A percentile compares a stretch with the other conserved stretches of the same genome.
Evolutionary conservation across 2,888 invertebrate species (phyloP).

Genomic region (Eristalinus sepulchralis): DNA sequence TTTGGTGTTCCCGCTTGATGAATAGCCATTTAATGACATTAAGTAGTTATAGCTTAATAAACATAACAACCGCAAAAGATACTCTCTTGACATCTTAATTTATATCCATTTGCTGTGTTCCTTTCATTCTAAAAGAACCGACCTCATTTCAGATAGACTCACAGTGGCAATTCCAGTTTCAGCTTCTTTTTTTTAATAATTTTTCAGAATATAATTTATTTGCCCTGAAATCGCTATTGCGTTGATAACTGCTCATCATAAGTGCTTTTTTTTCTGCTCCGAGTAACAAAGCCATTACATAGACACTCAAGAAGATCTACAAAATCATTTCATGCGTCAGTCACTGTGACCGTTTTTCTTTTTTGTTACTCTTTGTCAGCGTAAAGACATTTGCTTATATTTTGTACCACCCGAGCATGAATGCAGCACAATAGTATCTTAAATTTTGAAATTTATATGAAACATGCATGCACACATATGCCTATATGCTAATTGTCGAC

Average conservation of each 20-base stretch:
- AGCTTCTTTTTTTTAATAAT: not conserved
- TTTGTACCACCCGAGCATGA: constrained; percentile 27
- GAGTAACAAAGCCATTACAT: not conserved
- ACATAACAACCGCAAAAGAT: not conserved
- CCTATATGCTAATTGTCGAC: constrained; percentile 42
- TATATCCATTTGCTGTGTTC: not conserved
- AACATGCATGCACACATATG: not conserved
- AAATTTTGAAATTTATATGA: constrained; percentile 54
- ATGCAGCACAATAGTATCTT: constrained; percentile 25
- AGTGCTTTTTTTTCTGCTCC: not conserved
- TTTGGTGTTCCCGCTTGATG: too few relatives aligned
- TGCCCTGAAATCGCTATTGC: not conserved
- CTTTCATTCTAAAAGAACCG: not conserved
- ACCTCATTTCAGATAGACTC: not conserved
- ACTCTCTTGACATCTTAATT: not conserved
- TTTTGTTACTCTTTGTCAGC: constrained; percentile 7
- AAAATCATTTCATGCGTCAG: constrained; percentile 54
- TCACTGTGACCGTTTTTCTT: constrained; percentile 21
- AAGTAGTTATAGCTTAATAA: not conserved
- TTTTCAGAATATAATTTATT: not conserved
- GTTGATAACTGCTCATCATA: not conserved
- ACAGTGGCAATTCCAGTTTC: not conserved
- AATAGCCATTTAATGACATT: too few relatives aligned
- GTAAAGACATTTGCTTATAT: constrained; percentile 57
- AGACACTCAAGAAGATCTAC: constrained; percentile 7